Percentiles rank a stretch among this genome's conserved stretches.
phyloP scores from a whole-genome alignment of 1,140 invertebrate genomes.

The Cydia pomonella region DNA sequence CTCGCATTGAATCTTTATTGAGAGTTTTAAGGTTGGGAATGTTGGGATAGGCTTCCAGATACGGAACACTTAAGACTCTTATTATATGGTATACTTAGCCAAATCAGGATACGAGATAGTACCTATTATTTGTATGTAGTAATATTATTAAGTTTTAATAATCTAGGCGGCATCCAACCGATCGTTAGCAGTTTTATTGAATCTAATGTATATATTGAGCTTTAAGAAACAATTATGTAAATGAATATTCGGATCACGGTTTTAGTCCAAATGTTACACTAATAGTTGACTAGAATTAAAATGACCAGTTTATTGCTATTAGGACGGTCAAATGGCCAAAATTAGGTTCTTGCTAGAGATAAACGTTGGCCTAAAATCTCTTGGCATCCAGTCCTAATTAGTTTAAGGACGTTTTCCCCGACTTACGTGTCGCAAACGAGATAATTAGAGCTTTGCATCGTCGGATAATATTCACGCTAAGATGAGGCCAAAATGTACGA shows the following conservation, averaged over 20 bases:
- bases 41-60: too few species aligned
- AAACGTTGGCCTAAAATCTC: neutral
- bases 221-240: neutral
- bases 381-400: conserved; percentile 13
- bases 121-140: too few species aligned
- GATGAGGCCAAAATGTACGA: neutral
- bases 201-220: neutral
- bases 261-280: neutral
- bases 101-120: too few species aligned
- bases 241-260: neutral
- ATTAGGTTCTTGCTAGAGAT: conserved; percentile 4
- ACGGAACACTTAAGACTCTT: too few species aligned
- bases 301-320: conserved; percentile 18
- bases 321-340: conserved; percentile 9
- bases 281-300: conserved; percentile 1
- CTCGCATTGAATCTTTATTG: too few species aligned
- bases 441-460: conserved; percentile 21
- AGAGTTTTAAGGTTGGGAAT: too few species aligned
- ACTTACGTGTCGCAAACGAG: conserved; percentile 25
- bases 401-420: conserved; percentile 10
- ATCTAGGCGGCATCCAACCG: too few species aligned
- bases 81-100: too few species aligned
- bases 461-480: neutral
- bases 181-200: neutral
- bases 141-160: too few species aligned